These are phyloP conservation scores for Odiellus spinosus DNA, from an alignment of 2,888 invertebrate genomes.

Conservation along the genomic window DNA sequence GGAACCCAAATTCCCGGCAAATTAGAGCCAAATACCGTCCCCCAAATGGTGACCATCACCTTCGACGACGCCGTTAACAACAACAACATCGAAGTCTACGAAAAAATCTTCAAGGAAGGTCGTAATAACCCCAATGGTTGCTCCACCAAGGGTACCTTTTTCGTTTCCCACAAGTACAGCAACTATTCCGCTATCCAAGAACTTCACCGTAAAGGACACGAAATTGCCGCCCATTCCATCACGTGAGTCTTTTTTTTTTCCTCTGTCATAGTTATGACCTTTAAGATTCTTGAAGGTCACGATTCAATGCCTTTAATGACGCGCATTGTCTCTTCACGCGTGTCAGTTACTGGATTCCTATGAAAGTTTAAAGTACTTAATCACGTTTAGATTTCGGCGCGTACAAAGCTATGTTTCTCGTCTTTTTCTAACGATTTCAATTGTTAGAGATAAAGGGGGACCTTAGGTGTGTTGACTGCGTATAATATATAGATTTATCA, in stretches of 20 bases:
- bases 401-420: too few species aligned
- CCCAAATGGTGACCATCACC: conserved; percentile 29
- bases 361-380: too few species aligned
- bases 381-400: too few species aligned
- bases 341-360: too few species aligned
- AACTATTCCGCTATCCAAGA: conserved; percentile 29
- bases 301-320: neutral
- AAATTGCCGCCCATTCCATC: conserved; percentile 77
- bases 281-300: neutral
- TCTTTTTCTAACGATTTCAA: too few species aligned
- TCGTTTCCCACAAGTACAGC: conserved; percentile 27
- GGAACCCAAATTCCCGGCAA: conserved; percentile 27
- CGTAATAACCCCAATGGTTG: conserved; percentile 29
- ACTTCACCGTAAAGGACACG: conserved; percentile 55
- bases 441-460: too few species aligned
- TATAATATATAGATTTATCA: too few species aligned
- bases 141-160: conserved; percentile 26
- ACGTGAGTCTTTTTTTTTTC: conserved; percentile 39
- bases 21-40: conserved; percentile 24
- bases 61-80: conserved; percentile 28
- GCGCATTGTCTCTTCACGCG: too few species aligned
- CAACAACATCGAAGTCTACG: conserved; percentile 29
- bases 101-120: conserved; percentile 25
- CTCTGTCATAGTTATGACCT: neutral
- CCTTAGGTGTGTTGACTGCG: too few species aligned